phyloP scores from a whole-genome alignment of 2,888 invertebrate genomes.

The Diarsia brunnea region DNA sequence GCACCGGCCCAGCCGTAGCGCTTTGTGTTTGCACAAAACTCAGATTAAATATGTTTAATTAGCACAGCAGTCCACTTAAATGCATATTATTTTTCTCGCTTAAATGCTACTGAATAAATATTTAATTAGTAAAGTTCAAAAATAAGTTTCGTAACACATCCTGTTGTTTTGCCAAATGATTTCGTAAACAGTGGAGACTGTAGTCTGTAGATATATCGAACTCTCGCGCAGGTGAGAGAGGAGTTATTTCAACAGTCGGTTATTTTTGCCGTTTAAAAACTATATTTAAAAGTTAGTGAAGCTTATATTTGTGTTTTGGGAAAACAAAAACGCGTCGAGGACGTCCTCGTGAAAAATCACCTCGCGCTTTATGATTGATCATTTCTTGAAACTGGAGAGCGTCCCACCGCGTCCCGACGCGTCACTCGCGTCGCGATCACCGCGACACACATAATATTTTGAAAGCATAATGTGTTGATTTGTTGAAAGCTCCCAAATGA shows the following conservation, averaged over 20 bases:
- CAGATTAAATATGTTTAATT: constrained; percentile 35
- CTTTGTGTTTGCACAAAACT: background rate
- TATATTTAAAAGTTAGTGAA: constrained; percentile 82
- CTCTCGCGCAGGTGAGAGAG: constrained; percentile 82
- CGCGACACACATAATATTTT: constrained; percentile 74
- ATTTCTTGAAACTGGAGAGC: constrained; percentile 85
- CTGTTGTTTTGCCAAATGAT: constrained; percentile 64
- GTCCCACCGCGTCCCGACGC: constrained; percentile 47
- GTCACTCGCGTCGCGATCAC: constrained; percentile 54
- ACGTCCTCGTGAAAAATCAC: constrained; percentile 87
- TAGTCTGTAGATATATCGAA: constrained; percentile 69
- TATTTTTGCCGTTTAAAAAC: constrained; percentile 80
- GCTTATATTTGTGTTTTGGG: constrained; percentile 84
- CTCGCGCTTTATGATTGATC: constrained; percentile 88
- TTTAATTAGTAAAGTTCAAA: constrained; percentile 51
- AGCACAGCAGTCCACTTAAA: constrained; percentile 35
- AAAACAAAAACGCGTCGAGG: constrained; percentile 85
- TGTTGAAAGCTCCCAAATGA: constrained; percentile 81
- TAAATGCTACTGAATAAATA: constrained; percentile 45
- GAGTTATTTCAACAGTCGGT: constrained; percentile 80
- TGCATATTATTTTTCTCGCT: constrained; percentile 31
- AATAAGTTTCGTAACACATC: constrained; percentile 60
- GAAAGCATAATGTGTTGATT: constrained; percentile 86
- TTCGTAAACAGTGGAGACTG: constrained; percentile 68
- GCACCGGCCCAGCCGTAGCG: background rate